Evolutionary conservation across 1,140 invertebrate genomes (phyloP).

Genomic region (Leucophenga varia): DNA sequence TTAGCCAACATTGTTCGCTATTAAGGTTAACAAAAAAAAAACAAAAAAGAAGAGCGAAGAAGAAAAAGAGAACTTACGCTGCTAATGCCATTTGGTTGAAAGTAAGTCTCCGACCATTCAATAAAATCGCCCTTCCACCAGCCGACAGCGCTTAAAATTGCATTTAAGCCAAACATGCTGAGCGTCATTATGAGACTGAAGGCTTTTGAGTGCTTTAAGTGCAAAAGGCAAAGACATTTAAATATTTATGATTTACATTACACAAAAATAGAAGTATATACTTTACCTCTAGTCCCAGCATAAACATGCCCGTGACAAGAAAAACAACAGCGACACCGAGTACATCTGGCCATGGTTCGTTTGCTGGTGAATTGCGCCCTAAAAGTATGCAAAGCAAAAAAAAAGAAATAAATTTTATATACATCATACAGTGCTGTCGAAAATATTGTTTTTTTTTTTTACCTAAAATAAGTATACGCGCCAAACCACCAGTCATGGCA

Average conservation of each 20-base stretch:
- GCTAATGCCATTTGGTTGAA: slow-evolving; percentile 48
- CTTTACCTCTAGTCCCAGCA: slow-evolving; percentile 68
- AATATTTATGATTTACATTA: no score
- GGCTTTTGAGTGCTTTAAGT: slow-evolving; percentile 45
- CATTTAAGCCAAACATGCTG: slow-evolving; percentile 45
- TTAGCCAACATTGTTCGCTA: no score
- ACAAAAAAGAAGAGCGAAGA: slow-evolving; percentile 22
- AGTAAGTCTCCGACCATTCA: slow-evolving; percentile 40
- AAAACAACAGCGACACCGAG: slow-evolving; percentile 67
- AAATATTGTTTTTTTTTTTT: slow-evolving; percentile 18
- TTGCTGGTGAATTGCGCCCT: slow-evolving; percentile 58
- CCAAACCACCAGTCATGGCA: slow-evolving; percentile 64
- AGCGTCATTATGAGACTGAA: slow-evolving; percentile 51
- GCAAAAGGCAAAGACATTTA: not conserved
- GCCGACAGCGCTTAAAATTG: slow-evolving; percentile 41
- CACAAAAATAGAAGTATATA: not conserved
- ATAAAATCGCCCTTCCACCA: slow-evolving; percentile 41
- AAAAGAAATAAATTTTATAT: slow-evolving; percentile 3
- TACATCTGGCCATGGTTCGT: slow-evolving; percentile 70
- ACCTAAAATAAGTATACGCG: slow-evolving; percentile 56
- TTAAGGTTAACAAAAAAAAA: slow-evolving; percentile 9
- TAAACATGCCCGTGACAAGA: slow-evolving; percentile 68
- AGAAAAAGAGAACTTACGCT: slow-evolving; percentile 48
- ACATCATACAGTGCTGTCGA: slow-evolving; percentile 13
- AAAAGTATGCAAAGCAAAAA: slow-evolving; percentile 37